Conservation (phyloP, 2,797 vertebrate genomes). For the Dicrostonyx torquatus region DNA sequence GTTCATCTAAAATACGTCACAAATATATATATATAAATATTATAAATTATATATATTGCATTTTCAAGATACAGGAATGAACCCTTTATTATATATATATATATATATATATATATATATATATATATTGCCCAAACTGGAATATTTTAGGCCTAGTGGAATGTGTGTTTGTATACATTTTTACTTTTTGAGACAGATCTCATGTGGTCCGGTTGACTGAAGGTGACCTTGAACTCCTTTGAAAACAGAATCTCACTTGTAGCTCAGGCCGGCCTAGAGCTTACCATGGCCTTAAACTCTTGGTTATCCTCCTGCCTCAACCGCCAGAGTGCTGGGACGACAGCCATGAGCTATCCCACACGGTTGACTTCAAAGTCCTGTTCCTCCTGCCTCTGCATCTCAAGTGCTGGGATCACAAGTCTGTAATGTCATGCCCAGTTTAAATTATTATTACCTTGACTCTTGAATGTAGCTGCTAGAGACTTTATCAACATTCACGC, state of each 20-base stretch:
- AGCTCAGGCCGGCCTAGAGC: not conserved
- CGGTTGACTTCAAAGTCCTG: not conserved
- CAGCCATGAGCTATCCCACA: not conserved
- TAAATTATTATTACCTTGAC: not conserved
- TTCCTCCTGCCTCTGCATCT: not conserved
- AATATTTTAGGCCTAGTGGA: not conserved
- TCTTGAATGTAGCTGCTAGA: not conserved
- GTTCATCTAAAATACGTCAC: not conserved
- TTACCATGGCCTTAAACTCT: not conserved
- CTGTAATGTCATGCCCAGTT: not conserved
- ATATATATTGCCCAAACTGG: not conserved
- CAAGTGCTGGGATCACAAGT: not conserved
- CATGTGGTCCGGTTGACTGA: not conserved
- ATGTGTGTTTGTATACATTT: too few relatives aligned
- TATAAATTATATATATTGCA: not conserved
- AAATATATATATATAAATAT: not conserved
- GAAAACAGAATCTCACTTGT: not conserved
- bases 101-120: too few relatives aligned
- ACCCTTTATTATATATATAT: constrained; percentile 23
- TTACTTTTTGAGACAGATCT: not conserved
- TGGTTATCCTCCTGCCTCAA: not conserved
- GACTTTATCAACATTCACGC: not conserved
- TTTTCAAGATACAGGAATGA: not conserved
- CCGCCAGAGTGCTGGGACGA: not conserved
- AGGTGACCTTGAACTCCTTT: not conserved